A percentile compares a stretch with the other conserved stretches of the same genome.
Evolutionary conservation across 2,113 vertebrate species (phyloP).

Genomic region (Callopanchax toddi): DNA sequence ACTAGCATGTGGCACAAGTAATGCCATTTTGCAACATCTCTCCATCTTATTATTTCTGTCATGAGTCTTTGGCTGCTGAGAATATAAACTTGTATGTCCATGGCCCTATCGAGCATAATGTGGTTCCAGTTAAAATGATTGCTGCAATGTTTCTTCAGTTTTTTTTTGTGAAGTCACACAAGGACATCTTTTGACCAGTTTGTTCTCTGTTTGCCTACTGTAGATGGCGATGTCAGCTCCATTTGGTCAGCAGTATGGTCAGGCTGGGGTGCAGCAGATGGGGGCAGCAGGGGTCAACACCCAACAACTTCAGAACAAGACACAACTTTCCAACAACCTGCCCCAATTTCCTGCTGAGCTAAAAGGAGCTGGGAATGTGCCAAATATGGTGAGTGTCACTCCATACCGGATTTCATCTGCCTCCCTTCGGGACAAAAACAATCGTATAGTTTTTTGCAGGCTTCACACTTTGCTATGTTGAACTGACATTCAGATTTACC

Average conservation of each 20-base stretch:
- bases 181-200: conserved; percentile 12
- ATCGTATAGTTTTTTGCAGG: background rate
- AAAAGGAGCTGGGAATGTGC: conserved; percentile 90
- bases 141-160: too few relatives aligned
- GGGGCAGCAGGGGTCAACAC: conserved; percentile 87
- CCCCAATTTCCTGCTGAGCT: conserved; percentile 88
- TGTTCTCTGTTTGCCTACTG: conserved; percentile 53
- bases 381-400: conserved; percentile 89
- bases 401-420: background rate
- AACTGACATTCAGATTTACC: too few relatives aligned
- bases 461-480: background rate
- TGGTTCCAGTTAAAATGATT: too few relatives aligned
- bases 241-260: conserved; percentile 92
- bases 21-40: too few relatives aligned
- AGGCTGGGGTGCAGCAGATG: conserved; percentile 90
- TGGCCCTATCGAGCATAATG: too few relatives aligned
- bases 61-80: too few relatives aligned
- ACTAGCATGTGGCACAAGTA: too few relatives aligned
- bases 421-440: background rate
- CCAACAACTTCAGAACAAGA: conserved; percentile 89
- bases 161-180: background rate
- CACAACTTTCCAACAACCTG: conserved; percentile 89
- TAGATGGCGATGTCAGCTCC: conserved; percentile 92
- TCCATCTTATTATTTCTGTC: too few relatives aligned
- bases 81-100: too few relatives aligned